Base-by-base conservation (phyloP, 2,888 invertebrate genomes). In the Lithophane socia region DNA sequence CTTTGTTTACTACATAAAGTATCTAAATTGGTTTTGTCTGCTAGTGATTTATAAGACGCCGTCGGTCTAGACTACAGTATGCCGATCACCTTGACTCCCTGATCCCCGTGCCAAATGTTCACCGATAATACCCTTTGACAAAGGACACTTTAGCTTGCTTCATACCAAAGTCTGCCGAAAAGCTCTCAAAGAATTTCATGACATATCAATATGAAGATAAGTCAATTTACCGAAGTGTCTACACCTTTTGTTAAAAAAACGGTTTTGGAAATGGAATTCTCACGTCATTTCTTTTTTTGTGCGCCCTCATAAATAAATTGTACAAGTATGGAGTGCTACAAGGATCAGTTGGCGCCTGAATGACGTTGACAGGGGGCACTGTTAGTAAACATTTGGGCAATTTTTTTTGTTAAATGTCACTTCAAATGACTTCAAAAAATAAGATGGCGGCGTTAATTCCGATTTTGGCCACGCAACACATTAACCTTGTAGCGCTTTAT, bases 41-140 rank as follows among this genome's bases (percentile, higher is more conserved):
- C 60, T 42, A n/a, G 61, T 84, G 54, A 85, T 80, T 79, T 83
- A 75, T 44, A 77, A 75, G 89, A 85, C 90, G 89, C 86, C 90
- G 52, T 52, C 61, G 56, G 89, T 88, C 89, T 90, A 90, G 89
- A 73, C 49, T 37, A 37, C 73, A 70, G 70, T 61, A 56, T 64
- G 52, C 49, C 67, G 77, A 83, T 88, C 87, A 89, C 86, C 88
- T 89, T 88, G 88, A 70, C 71, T 67, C 67, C 21, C 60, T 49
- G 64, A 73, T n/a, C 61, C 58, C 60, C 73, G 80, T 79, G 86
- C 84, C 84, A 87, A 85, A 75, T 80, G 75, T 47, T 77, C 65
- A 49, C 63, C 75, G 69, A 75, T 77, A 83, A 83, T 81, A 73
- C 64, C 63, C 70, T 67, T 68, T 76, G 72, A 79, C 80, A 77